These are phyloP conservation scores for Idris sp. DNA, from an alignment of 1,140 invertebrate genomes.

Conservation along the genomic window DNA sequence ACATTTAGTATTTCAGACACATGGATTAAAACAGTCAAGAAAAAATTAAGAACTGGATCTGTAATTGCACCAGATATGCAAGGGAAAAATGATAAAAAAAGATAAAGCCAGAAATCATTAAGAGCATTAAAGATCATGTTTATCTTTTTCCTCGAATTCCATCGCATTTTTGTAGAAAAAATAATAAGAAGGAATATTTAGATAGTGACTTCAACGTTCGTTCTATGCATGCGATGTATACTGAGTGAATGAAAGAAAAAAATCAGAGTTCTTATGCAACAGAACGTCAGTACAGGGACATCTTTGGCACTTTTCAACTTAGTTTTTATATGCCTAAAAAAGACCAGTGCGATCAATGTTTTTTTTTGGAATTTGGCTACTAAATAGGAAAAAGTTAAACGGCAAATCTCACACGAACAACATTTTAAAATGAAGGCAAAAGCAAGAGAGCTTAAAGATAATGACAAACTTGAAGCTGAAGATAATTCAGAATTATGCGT, in stretches of 20 bases:
- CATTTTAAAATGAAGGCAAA: conserved; percentile 3
- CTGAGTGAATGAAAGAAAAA: background rate
- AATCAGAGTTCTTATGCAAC: background rate
- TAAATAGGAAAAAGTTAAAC: background rate
- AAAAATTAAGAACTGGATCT: conserved; percentile 45
- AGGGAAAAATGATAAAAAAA: conserved; percentile 54
- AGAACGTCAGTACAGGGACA: conserved; percentile 5
- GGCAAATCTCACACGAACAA: background rate
- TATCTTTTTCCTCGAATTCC: conserved; percentile 4
- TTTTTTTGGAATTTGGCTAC: background rate
- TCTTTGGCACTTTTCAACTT: conserved; percentile 12
- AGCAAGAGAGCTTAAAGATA: conserved; percentile 11
- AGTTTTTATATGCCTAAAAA: conserved; percentile 8
- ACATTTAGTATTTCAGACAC: conserved; percentile 62
- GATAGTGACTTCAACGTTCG: background rate
- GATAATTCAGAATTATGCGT: conserved; percentile 5
- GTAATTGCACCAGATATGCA: conserved; percentile 45
- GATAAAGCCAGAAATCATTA: background rate
- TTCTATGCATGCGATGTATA: background rate
- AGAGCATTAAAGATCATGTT: conserved; percentile 5
- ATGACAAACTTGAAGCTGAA: conserved; percentile 4
- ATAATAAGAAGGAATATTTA: background rate
- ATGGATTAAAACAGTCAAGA: conserved; percentile 48
- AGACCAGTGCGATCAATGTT: conserved; percentile 17
- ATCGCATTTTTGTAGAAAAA: background rate